Evolutionary conservation across 2,797 vertebrate species (phyloP), one percentile per base, ranked within the genome.

Genomic region (Scarus forsteni): DNA sequence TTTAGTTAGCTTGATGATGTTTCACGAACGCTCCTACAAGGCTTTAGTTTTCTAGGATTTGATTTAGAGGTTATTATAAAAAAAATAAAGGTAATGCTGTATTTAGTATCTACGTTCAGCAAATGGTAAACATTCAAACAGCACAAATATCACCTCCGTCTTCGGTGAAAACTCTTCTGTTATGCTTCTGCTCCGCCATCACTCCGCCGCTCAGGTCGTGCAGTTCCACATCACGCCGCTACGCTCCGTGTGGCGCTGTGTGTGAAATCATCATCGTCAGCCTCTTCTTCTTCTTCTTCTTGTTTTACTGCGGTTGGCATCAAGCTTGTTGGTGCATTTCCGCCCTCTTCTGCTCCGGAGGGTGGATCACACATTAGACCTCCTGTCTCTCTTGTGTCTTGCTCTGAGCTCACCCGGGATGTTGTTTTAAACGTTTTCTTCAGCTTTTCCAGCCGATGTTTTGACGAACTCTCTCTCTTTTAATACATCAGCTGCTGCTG

Each of bases 111-210:
- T 27, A 27, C 27, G 27, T 27, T 27, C 27, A 27, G 4, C 27
- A 27, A 27, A 27, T 27, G 27, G 76, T 57, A 78, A 19, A 61
- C 6, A 35, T 39, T 61, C 64, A 79, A 91, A 86, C 73, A 70
- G 89, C 83, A 83, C 69, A 90, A 80, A 90, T 93, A 92, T 94
- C 93, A 95, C 94, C 94, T 95, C 92, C 87, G 65, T 92, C 89
- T 60, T 90, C 88, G 80, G 18, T 57, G 79, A 43, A 46, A 53
- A 58, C 66, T 44, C 73, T 73, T 69, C 72, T 86, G 42, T 68
- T 84, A 13, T 70, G 83, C 44, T 86, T 68, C 60, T 69, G 38
- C 45, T 93, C 92, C 90, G 93, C 93, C 94, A 94, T 94, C 48
- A 3, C 73, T 60, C 66, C 9, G 43, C 15, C 12, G 46, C 15